Percentiles rank a stretch among this genome's conserved stretches.
Evolutionary conservation across 2,888 invertebrate species (phyloP).

Genomic region (Dryobota labecula): DNA sequence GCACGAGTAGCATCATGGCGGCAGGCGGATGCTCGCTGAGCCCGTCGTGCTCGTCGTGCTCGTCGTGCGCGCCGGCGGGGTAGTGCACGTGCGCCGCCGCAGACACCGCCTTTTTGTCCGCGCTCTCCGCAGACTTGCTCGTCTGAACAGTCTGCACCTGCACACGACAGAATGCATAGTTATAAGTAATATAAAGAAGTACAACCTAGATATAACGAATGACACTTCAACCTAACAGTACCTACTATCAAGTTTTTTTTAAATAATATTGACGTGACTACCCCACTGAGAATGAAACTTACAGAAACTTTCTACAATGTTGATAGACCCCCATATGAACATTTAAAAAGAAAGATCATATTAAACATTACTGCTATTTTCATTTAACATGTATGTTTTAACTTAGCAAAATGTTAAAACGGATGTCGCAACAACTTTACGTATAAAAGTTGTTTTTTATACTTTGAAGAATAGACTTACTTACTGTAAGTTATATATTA

Average conservation of each 20-base stretch:
- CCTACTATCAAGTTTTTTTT: background rate
- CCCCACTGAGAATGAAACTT: too few species aligned
- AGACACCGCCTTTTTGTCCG: constrained; percentile 44
- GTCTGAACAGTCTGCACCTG: constrained; percentile 46
- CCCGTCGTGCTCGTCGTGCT: constrained; percentile 88
- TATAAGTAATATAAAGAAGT: background rate
- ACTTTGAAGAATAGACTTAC: too few species aligned
- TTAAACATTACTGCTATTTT: too few species aligned
- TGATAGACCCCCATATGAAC: too few species aligned
- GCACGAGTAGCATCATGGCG: constrained; percentile 94
- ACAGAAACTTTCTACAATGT: too few species aligned
- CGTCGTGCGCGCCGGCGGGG: constrained; percentile 43
- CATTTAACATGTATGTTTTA: too few species aligned
- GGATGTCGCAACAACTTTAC: too few species aligned
- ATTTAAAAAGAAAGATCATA: too few species aligned
- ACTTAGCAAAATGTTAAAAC: too few species aligned
- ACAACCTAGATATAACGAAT: background rate
- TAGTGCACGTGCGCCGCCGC: constrained; percentile 63
- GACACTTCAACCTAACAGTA: background rate
- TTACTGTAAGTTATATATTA: too few species aligned
- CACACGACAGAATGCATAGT: background rate
- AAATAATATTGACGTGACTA: background rate
- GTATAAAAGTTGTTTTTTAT: too few species aligned
- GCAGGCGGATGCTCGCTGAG: constrained; percentile 93
- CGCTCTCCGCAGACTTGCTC: constrained; percentile 29